Evolutionary conservation across 2,797 vertebrate species (phyloP).

Genomic region (Xenops minutus): DNA sequence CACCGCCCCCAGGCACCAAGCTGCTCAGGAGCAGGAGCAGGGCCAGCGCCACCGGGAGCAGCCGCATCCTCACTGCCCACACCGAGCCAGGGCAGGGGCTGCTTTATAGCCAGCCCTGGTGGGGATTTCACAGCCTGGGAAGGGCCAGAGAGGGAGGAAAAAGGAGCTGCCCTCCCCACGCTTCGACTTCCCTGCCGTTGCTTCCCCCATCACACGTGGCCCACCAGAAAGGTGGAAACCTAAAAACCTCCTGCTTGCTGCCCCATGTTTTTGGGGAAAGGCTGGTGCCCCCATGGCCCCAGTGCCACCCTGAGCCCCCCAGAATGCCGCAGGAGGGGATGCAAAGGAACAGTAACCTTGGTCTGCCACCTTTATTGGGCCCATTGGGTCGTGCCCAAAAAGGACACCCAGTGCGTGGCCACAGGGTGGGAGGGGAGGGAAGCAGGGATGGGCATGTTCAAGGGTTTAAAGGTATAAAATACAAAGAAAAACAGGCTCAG

Average conservation of each 20-base stretch:
- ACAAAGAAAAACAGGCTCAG: too few species aligned
- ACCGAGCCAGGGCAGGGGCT: rapidly evolving
- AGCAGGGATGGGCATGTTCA: not conserved
- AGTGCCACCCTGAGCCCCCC: rapidly evolving
- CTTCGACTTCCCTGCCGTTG: not conserved
- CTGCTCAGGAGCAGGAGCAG: slow-evolving; percentile 5
- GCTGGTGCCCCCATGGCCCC: rapidly evolving
- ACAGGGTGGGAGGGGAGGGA: rapidly evolving
- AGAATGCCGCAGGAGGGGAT: rapidly evolving
- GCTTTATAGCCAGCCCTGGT: not conserved
- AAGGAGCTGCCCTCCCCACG: not conserved
- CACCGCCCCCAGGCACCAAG: not conserved
- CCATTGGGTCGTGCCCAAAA: rapidly evolving
- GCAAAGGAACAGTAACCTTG: rapidly evolving
- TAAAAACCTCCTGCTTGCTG: not conserved
- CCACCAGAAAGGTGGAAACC: rapidly evolving
- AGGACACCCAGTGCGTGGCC: rapidly evolving
- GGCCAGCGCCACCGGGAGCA: not conserved
- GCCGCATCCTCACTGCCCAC: not conserved
- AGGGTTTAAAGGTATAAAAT: not conserved
- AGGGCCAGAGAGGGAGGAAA: rapidly evolving
- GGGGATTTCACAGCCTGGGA: not conserved
- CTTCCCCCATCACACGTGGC: not conserved
- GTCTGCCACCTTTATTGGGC: not conserved
- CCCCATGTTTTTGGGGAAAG: rapidly evolving